phyloP scores from a whole-genome alignment of 2,113 vertebrate species.

The Melanerpes aurifrons region DNA sequence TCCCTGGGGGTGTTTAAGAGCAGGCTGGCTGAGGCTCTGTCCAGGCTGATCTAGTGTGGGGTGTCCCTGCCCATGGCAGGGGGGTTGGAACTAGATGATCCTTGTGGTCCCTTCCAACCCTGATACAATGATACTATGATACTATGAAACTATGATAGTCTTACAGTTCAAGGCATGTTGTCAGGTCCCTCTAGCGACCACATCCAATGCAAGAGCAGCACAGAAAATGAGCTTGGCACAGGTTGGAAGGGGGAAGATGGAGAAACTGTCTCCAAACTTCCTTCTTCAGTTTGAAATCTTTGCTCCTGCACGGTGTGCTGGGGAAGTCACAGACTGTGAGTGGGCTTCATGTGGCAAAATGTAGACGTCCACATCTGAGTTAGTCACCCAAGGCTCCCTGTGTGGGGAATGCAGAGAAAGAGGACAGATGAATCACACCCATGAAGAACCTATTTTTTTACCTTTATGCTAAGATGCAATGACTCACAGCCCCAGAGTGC shows the following conservation, averaged over 20 bases:
- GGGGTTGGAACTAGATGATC: too few relatives aligned
- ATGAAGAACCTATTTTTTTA: constrained; percentile 36
- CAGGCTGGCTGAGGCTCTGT: too few relatives aligned
- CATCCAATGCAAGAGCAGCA: neutral
- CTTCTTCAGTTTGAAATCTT: constrained; percentile 31
- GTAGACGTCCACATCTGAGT: constrained; percentile 57
- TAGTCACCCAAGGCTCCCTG: constrained; percentile 56
- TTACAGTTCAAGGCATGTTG: neutral
- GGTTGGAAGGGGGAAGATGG: neutral
- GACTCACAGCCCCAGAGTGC: constrained; percentile 8
- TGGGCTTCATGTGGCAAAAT: constrained; percentile 55
- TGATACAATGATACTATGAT: too few relatives aligned
- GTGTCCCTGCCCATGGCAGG: too few relatives aligned
- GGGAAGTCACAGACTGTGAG: constrained; percentile 63
- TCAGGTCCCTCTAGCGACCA: neutral
- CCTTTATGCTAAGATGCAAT: neutral
- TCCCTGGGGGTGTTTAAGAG: too few relatives aligned
- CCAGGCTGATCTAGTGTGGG: too few relatives aligned
- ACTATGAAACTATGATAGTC: too few relatives aligned
- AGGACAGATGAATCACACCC: constrained; percentile 65
- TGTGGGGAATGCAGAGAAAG: constrained; percentile 53
- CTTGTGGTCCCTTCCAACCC: too few relatives aligned
- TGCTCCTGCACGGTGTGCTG: neutral
- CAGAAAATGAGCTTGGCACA: neutral
- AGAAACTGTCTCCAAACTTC: neutral